Evolutionary conservation across 2,113 vertebrate species (phyloP), one percentile per base, ranked within the genome.

Genomic region (Atrichornis clamosus): DNA sequence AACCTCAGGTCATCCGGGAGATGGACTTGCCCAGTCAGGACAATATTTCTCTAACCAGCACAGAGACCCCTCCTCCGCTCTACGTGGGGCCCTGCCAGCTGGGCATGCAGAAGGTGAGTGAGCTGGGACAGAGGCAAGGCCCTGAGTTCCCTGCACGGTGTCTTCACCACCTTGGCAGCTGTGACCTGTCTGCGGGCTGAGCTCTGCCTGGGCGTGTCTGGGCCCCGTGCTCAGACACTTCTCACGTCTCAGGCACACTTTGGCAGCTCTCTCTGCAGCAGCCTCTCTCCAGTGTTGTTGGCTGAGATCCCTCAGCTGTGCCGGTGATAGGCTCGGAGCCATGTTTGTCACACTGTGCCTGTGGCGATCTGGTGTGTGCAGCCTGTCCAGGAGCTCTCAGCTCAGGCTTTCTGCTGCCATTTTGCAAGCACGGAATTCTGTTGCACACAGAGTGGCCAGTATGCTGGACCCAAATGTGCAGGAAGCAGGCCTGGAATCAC

Each of bases 11-110:
- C 95, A 98, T 99, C 90, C 98, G 99, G 15, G 99, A 99, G 96
- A 99, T 99, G 98, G 99, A 99, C 95, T 96, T 99, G 75, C 99
- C 99, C 33, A 99, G 99, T 95, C 99, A 99, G 97, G 99, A 99
- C 98, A 99, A 99, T 39, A 98, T 99, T 97, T 99, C 99, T 1
- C 95, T 99, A 89, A 98, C 99, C 86, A 99, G 99, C 98, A 99
- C 99, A 0, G 99, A 99, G 98, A 99, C 99, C 0, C 99, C 99
- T 2, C 99, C 99, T 19, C 99, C 99, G 0, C 98, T 99, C 17
- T 99, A 99, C 2, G 99, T 99, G 5, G 99, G 99, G 33, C 95
- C 98, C 5, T 99, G 98, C 68, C 99, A 99, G 97, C 98, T 99
- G 96, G 99, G 99, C 96, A 99, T 99, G 99, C 99, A 99, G 84